phyloP scores from a whole-genome alignment of 2,797 vertebrate species.

The Rhodeus uyekii region DNA sequence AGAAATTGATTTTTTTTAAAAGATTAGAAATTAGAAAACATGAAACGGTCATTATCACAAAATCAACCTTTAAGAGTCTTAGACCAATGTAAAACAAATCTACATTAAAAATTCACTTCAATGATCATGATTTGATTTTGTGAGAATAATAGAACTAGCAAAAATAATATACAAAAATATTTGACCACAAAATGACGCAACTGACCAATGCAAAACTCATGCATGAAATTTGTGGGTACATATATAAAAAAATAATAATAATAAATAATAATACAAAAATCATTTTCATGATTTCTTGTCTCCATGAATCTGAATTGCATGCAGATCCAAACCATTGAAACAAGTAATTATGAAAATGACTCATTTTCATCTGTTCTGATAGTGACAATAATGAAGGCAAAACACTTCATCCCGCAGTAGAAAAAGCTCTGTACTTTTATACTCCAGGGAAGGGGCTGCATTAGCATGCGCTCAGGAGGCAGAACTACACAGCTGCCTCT shows the following conservation, averaged over 20 bases:
- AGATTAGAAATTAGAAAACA: not conserved
- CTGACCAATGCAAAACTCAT: not conserved
- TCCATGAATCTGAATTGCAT: not conserved
- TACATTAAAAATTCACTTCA: too few species aligned
- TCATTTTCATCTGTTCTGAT: not conserved
- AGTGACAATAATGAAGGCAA: not conserved
- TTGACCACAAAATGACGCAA: not conserved
- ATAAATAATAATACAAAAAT: too few species aligned
- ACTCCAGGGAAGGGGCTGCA: constrained; percentile 66
- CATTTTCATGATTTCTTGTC: not conserved
- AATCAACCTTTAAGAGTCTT: not conserved
- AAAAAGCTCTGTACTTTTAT: constrained; percentile 50
- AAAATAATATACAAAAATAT: not conserved
- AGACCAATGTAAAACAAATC: not conserved
- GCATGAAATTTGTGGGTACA: not conserved
- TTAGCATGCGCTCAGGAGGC: constrained; percentile 61
- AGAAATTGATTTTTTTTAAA: too few species aligned
- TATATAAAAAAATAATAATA: too few species aligned
- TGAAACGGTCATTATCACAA: not conserved
- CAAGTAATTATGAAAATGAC: not conserved
- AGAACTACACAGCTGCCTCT: constrained; percentile 49
- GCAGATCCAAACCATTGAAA: not conserved
- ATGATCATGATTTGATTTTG: not conserved
- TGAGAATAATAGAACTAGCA: too few species aligned
- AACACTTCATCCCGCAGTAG: not conserved